Percentiles rank a stretch among this genome's conserved stretches.
These are phyloP conservation scores for Mesaphorura yosii DNA, from an alignment of 1,140 invertebrate genomes.

Conservation along the genomic window DNA sequence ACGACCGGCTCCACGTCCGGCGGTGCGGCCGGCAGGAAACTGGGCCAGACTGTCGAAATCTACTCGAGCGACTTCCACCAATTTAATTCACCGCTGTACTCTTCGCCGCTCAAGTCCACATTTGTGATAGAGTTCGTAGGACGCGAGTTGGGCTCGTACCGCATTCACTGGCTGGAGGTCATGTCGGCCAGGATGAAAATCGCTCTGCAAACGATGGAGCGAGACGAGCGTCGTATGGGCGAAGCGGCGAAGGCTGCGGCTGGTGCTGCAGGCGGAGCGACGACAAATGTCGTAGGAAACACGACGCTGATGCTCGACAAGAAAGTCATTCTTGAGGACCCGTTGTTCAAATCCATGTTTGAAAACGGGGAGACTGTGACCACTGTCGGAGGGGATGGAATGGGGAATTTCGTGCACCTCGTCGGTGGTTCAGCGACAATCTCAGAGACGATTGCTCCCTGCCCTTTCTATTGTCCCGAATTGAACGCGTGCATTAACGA, in stretches of 20 bases:
- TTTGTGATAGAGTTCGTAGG: conserved; percentile 56
- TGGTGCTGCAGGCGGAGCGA: background rate
- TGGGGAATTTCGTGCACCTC: conserved; percentile 24
- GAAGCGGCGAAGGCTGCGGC: background rate
- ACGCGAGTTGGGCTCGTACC: conserved; percentile 52
- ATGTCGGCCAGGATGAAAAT: conserved; percentile 30
- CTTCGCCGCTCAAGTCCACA: conserved; percentile 1
- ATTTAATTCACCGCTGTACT: conserved; percentile 26
- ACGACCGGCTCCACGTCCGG: conserved; percentile 28
- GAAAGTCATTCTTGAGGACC: conserved; percentile 6
- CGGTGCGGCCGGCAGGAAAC: conserved; percentile 12
- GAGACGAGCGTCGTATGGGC: background rate
- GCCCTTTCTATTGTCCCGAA: conserved; percentile 67
- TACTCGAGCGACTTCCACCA: conserved; percentile 29
- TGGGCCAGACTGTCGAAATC: conserved; percentile 25
- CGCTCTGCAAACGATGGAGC: conserved; percentile 11
- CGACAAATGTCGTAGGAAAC: no score
- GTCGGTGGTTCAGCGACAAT: conserved; percentile 13
- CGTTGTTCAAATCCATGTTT: conserved; percentile 11
- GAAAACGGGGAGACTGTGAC: conserved; percentile 14
- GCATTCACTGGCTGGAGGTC: conserved; percentile 60
- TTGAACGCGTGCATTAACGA: conserved; percentile 75
- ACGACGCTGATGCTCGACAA: background rate
- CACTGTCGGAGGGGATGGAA: conserved; percentile 1
- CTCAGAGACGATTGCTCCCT: conserved; percentile 35